A percentile compares a stretch with the other conserved stretches of the same genome.
These are phyloP conservation scores for Lymantria monacha DNA, from an alignment of 2,888 invertebrate species.

Conservation along the genomic window DNA sequence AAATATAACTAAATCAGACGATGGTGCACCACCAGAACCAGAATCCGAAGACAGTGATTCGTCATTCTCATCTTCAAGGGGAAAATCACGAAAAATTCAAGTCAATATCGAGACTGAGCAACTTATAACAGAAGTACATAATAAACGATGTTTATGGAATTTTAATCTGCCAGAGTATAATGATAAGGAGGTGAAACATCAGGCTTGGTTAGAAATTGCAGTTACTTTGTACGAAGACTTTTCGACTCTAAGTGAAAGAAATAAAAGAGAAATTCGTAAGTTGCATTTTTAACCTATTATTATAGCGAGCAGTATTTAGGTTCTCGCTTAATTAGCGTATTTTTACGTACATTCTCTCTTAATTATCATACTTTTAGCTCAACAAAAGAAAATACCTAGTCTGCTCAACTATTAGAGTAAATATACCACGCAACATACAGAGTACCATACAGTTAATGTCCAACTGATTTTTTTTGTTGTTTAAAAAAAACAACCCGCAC, in stretches of 20 bases:
- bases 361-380: too few relatives aligned
- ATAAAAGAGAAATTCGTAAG: slow-evolving; percentile 25
- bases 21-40: slow-evolving; percentile 1
- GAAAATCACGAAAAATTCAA: slow-evolving; percentile 5
- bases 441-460: too few relatives aligned
- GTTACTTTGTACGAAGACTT: slow-evolving; percentile 26
- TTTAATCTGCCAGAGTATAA: slow-evolving; percentile 18
- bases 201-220: slow-evolving; percentile 29
- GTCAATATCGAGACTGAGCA: slow-evolving; percentile 23
- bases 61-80: slow-evolving; percentile 5
- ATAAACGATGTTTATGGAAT: slow-evolving; percentile 31
- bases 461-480: too few relatives aligned
- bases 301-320: too few relatives aligned
- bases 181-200: slow-evolving; percentile 23
- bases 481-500: too few relatives aligned
- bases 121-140: slow-evolving; percentile 28
- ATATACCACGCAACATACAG: too few relatives aligned
- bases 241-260: slow-evolving; percentile 21
- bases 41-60: slow-evolving; percentile 11
- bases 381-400: too few relatives aligned
- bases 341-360: too few relatives aligned
- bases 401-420: too few relatives aligned
- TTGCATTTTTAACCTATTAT: too few relatives aligned
- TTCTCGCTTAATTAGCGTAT: too few relatives aligned
- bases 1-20: slow-evolving; percentile 10